These are phyloP conservation scores for Heliconius eleuchia DNA, from an alignment of 1,140 invertebrate genomes.

Conservation along the genomic window DNA sequence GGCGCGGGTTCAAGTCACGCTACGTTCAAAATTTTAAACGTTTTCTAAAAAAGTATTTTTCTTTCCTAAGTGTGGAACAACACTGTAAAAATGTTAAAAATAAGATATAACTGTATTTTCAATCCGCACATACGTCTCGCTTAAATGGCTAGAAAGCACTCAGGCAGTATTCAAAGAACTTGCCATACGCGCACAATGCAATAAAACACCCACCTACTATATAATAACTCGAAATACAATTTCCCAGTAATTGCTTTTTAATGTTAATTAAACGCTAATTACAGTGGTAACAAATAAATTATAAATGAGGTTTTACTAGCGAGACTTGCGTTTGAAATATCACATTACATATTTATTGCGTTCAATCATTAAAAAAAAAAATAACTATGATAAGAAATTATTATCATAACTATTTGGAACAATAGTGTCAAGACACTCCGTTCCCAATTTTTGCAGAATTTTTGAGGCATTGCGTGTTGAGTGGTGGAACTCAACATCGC, in stretches of 20 bases:
- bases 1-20: too few relatives aligned
- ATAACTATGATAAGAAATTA: not conserved
- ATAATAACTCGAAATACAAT: not conserved
- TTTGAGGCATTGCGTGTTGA: too few relatives aligned
- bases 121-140: not conserved
- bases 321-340: not conserved
- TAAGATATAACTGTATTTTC: too few relatives aligned
- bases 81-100: too few relatives aligned
- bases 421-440: too few relatives aligned
- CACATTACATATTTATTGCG: not conserved
- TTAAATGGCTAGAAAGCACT: not conserved
- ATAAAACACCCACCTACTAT: not conserved
- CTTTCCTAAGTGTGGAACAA: too few relatives aligned
- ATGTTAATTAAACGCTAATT: constrained; percentile 8
- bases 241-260: not conserved
- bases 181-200: not conserved
- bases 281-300: not conserved
- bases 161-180: not conserved
- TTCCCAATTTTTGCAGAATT: too few relatives aligned
- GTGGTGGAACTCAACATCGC: too few relatives aligned
- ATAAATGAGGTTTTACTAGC: not conserved
- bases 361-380: not conserved
- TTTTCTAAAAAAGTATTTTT: too few relatives aligned
- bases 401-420: not conserved
- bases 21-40: too few relatives aligned